Percentiles rank a stretch among this genome's conserved stretches.
Evolutionary conservation across 2,888 invertebrate species (phyloP).

Genomic region (Drosophila percnosoma): DNA sequence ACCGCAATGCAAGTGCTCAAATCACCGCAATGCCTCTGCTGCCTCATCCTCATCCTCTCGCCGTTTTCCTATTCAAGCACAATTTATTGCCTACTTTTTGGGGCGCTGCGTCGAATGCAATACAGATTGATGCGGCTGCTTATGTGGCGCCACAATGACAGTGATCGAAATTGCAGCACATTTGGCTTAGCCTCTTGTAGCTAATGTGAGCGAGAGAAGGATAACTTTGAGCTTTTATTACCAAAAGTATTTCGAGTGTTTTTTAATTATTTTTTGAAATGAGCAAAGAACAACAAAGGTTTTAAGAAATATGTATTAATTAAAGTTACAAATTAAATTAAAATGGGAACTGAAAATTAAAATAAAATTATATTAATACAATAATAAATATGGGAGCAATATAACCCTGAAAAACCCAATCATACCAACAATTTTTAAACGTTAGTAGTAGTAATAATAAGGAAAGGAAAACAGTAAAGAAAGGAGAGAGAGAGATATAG

Average conservation of each 20-base stretch:
- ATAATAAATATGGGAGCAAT: too few relatives aligned
- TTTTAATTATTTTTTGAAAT: not conserved
- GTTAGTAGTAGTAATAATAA: not conserved
- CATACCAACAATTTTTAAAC: not conserved
- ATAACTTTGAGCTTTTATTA: not conserved
- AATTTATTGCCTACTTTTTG: conserved; percentile 50
- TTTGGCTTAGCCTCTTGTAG: not conserved
- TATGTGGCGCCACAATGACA: conserved; percentile 9
- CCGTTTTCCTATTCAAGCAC: conserved; percentile 10
- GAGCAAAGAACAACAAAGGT: not conserved
- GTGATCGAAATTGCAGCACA: conserved; percentile 15
- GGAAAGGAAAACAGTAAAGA: not conserved
- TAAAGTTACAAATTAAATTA: not conserved
- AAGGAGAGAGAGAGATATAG: not conserved
- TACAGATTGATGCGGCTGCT: conserved; percentile 20
- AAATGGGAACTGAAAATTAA: not conserved
- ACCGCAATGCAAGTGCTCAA: conserved; percentile 66
- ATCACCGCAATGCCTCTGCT: conserved; percentile 60
- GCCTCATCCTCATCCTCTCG: not conserved
- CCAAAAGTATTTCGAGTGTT: not conserved
- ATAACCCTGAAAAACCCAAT: not conserved
- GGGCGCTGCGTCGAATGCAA: conserved; percentile 24
- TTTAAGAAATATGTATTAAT: not conserved
- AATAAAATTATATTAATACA: not conserved
- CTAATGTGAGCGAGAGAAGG: not conserved